Conservation (phyloP, 2,888 invertebrate species). For the Drosophila demipolita region DNA sequence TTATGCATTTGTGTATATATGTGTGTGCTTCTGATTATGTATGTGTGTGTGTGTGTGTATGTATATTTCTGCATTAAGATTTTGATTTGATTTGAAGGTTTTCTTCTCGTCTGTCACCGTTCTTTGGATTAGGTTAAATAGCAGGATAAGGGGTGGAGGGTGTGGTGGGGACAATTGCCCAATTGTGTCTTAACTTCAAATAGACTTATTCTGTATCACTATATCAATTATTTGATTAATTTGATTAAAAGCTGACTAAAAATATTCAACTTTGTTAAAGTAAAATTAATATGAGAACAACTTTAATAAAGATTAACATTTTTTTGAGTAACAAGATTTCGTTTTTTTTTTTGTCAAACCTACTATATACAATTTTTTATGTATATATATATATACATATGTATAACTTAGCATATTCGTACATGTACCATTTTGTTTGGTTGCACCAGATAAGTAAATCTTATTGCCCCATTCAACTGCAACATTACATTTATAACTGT, state of each 20-base stretch:
- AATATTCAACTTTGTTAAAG: background rate
- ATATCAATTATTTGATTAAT: background rate
- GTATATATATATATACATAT: background rate
- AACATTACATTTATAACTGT: background rate
- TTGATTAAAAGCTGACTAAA: background rate
- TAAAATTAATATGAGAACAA: background rate
- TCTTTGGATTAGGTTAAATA: background rate
- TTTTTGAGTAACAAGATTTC: background rate
- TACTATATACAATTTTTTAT: background rate
- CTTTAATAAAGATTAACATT: background rate
- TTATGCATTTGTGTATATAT: background rate
- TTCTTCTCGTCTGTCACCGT: background rate
- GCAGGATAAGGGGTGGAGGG: background rate
- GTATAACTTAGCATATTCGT: too few relatives aligned
- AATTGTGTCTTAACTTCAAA: background rate
- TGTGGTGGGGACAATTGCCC: background rate
- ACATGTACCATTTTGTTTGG: background rate
- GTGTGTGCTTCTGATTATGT: background rate
- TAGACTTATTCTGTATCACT: background rate
- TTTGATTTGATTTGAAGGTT: background rate
- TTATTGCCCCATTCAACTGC: background rate
- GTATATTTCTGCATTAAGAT: background rate
- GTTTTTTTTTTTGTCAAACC: background rate
- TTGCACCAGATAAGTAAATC: slow-evolving; percentile 22
- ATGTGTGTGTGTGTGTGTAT: background rate